phyloP scores from a whole-genome alignment of 1,140 invertebrate species.

The Pogonomyrmex californicus region DNA sequence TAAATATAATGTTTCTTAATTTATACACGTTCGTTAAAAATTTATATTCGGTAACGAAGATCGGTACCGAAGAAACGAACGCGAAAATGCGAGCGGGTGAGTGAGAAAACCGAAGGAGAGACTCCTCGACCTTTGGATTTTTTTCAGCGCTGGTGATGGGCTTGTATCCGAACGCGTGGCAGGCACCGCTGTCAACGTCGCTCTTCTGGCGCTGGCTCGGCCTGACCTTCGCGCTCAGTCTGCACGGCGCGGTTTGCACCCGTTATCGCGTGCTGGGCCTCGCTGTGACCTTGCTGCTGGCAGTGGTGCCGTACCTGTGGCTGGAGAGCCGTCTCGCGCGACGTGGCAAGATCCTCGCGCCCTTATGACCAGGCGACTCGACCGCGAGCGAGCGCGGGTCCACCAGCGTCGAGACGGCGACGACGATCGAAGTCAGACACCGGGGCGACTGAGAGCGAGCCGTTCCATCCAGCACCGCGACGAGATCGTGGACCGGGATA shows the following conservation, averaged over 20 bases:
- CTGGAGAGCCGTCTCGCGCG: conserved; percentile 83
- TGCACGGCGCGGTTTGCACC: conserved; percentile 86
- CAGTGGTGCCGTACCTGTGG: conserved; percentile 84
- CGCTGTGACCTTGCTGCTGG: conserved; percentile 81
- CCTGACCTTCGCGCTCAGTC: conserved; percentile 83
- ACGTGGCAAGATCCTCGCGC: conserved; percentile 80
- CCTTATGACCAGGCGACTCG: conserved; percentile 80
- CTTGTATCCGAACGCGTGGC: conserved; percentile 85
- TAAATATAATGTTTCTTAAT: background rate
- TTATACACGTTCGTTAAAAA: background rate
- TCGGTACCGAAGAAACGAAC: background rate
- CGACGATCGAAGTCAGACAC: conserved; percentile 62
- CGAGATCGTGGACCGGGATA: conserved; percentile 40
- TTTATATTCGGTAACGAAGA: background rate
- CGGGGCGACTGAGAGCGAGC: conserved; percentile 80
- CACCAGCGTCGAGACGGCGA: conserved; percentile 54
- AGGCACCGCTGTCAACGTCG: conserved; percentile 85
- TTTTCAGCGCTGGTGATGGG: conserved; percentile 84
- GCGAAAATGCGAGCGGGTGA: background rate
- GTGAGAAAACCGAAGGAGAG: too few species aligned
- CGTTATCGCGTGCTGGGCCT: conserved; percentile 84
- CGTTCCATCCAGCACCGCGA: conserved; percentile 79
- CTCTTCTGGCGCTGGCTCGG: conserved; percentile 86
- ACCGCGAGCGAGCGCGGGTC: conserved; percentile 62
- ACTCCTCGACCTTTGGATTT: conserved; percentile 15